These are phyloP conservation scores for Vesta saturnalis DNA, from an alignment of 2,888 invertebrate genomes.

Conservation along the genomic window DNA sequence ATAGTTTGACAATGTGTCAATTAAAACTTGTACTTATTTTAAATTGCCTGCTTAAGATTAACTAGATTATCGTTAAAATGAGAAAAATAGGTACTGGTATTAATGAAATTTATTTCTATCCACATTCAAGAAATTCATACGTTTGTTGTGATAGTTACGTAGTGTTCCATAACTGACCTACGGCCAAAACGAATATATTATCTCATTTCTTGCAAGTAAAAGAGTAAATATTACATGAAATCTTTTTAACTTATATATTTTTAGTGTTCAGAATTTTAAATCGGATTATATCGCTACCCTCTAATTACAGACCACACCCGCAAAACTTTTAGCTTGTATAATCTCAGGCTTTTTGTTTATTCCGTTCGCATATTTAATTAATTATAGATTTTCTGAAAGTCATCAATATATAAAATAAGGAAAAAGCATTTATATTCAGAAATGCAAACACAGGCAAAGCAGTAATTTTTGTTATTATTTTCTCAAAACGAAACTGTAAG, in stretches of 20 bases:
- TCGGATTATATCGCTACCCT: constrained; percentile 8
- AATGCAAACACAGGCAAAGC: constrained; percentile 33
- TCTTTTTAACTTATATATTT: not conserved
- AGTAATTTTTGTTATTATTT: constrained; percentile 34
- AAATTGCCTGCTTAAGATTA: too few relatives aligned
- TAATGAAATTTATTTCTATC: too few relatives aligned
- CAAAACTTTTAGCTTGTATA: constrained; percentile 16
- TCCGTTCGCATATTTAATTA: constrained; percentile 51
- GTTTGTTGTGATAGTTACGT: too few relatives aligned
- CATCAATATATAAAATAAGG: constrained; percentile 49
- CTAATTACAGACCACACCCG: constrained; percentile 24
- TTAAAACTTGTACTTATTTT: too few relatives aligned
- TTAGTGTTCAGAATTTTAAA: not conserved
- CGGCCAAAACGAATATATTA: too few relatives aligned
- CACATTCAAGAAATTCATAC: too few relatives aligned
- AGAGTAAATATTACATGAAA: too few relatives aligned
- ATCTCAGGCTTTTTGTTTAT: constrained; percentile 46
- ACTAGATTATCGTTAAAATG: too few relatives aligned
- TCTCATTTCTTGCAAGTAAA: too few relatives aligned
- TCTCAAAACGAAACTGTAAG: constrained; percentile 39
- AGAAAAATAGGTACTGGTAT: too few relatives aligned
- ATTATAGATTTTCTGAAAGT: constrained; percentile 47
- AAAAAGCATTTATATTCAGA: constrained; percentile 46
- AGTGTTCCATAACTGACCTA: too few relatives aligned
- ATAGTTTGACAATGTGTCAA: too few relatives aligned